Evolutionary conservation across 2,797 vertebrate genomes (phyloP).

Genomic region (Semaprochilodus insignis): DNA sequence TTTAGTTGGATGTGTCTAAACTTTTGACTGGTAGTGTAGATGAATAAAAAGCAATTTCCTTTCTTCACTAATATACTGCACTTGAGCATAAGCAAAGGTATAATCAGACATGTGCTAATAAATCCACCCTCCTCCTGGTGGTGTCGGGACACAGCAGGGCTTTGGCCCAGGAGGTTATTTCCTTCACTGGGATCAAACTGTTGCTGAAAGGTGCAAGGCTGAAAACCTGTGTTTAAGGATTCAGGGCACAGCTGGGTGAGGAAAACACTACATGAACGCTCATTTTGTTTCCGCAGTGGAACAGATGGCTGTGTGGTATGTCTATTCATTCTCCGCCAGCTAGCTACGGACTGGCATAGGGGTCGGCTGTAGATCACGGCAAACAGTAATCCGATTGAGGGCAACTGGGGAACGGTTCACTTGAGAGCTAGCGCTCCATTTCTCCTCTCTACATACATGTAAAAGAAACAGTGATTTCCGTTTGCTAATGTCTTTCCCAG

Average conservation of each 20-base stretch:
- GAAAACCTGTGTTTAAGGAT: constrained; percentile 41
- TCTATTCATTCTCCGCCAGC: constrained; percentile 46
- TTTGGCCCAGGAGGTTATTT: constrained; percentile 13
- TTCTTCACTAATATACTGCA: not conserved
- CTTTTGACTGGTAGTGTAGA: no score
- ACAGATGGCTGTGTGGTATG: constrained; percentile 45
- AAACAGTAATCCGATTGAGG: constrained; percentile 34
- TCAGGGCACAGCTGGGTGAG: constrained; percentile 18
- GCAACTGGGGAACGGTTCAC: constrained; percentile 31
- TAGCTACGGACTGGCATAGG: constrained; percentile 33
- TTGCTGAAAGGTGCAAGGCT: constrained; percentile 8
- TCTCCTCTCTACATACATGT: constrained; percentile 12
- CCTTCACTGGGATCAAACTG: constrained; percentile 26
- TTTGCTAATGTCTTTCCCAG: constrained; percentile 12
- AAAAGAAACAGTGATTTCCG: not conserved
- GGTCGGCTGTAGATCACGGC: constrained; percentile 37
- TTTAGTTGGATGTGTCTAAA: no score
- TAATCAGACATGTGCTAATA: not conserved
- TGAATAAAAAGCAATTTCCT: no score
- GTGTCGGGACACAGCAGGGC: no score
- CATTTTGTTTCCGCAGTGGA: constrained; percentile 44
- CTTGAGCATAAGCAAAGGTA: not conserved
- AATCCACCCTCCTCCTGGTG: not conserved
- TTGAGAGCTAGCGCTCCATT: constrained; percentile 23
- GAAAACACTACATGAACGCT: constrained; percentile 39